phyloP scores from a whole-genome alignment of 2,113 vertebrate genomes.

The Sinocyclocheilus anophthalmus region DNA sequence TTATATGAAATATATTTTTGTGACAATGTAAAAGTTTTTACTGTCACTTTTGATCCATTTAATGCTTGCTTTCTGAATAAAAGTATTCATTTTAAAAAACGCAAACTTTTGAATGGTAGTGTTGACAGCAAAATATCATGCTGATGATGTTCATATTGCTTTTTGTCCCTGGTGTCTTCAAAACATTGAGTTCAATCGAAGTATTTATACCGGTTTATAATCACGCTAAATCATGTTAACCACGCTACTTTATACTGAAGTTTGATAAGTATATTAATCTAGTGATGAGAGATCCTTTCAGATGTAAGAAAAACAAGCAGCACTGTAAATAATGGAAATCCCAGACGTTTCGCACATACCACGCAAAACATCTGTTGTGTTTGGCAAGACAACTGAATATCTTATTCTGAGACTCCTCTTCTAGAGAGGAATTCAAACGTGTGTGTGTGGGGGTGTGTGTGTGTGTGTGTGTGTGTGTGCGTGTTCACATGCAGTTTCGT shows the following conservation, averaged over 20 bases:
- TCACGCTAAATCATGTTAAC: background rate
- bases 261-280: conserved; percentile 28
- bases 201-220: background rate
- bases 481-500: background rate
- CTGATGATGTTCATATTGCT: background rate
- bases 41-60: no score
- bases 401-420: conserved; percentile 17
- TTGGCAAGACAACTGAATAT: conserved; percentile 29
- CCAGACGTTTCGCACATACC: conserved; percentile 12
- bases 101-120: background rate
- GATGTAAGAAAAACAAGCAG: conserved; percentile 23
- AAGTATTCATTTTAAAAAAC: no score
- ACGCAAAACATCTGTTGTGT: conserved; percentile 21
- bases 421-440: background rate
- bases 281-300: background rate
- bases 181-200: background rate
- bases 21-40: no score
- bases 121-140: background rate
- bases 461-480: no score
- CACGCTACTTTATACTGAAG: background rate
- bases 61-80: no score
- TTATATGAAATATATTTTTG: no score
- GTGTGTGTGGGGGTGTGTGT: background rate
- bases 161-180: background rate
- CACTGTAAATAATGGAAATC: background rate